Base-by-base conservation (phyloP, 2,888 invertebrate genomes). In the Phorcus lineatus region DNA sequence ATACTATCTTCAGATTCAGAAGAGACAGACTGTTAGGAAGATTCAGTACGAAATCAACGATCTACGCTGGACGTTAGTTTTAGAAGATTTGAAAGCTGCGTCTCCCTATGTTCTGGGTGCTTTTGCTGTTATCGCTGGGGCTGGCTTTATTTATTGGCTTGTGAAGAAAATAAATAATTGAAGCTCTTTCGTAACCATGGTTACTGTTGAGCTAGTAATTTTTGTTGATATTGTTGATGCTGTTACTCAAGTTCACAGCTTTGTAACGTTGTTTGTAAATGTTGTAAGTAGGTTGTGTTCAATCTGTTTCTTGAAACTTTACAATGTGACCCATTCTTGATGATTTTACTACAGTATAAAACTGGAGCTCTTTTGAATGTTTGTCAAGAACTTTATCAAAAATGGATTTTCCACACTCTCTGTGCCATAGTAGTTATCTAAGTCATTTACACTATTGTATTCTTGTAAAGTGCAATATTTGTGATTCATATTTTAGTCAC, bases 81-180 rank as follows among this genome's bases (percentile, higher is more conserved):
- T 88, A 87, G 89, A 90, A 70, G 89, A 89, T 81, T 24, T 89
- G 9, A 90, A 90, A 80, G 84, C 85, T 11, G 86, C 85, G 0
- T 88, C 88, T 6, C 88, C 90, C 0, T 89, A 88, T 79, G 80
- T 90, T 40, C 84, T 83, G 2, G 85, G 84, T 3, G 85, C 82
- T 36, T 79, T 86, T 0, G 87, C 88, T 16, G 70, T 89, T 9
- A 87, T 88, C 2, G 53, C 85, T 7, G 83, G 83, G 7, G 84
- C 81, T 0, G 86, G 85, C 2, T 78, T 85, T 16, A 85, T 84
- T 1, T 86, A 82, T 77, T 86, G 83, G 81, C 57, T 87, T 28
- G 52, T 81, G 0, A 77, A 79, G 47, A 76, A 53, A 0, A 52
- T 81, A 28, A 76, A 52, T 19, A 79, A 75, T 47, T 57, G 31